Base-by-base conservation (phyloP, 2,797 vertebrate species). In the Myripristis murdjan region DNA sequence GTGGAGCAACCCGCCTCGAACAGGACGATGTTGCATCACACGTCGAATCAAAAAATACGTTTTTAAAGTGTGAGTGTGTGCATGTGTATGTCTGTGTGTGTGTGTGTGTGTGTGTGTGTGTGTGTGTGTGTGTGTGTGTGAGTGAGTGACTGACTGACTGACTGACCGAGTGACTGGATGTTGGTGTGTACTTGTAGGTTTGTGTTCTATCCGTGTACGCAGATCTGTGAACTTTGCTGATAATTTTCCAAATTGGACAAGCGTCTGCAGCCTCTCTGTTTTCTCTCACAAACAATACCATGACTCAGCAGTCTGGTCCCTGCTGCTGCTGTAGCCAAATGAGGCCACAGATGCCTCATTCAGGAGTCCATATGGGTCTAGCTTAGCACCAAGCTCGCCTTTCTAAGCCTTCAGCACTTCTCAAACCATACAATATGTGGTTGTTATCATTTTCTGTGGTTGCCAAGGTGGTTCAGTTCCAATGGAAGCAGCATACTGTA, bases 1-100 rank as follows among this genome's bases (percentile, higher is more conserved):
- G 47, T 65, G 55, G 67, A 60, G 75, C 72, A 15, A 24, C 73
- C 67, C 28, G 26, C 26, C 51, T 26, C 33, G 28, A 47, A 22
- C 35, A 57, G 64, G 49, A 28, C 5, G 6, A 31, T n/a, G 64
- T 61, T 69, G 56, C 59, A 16, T 79, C 69, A 68, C 52, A 57
- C 67, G 57, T 5, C 69, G 58, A 64, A 69, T 66, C 82, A 75
- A 75, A 75, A 20, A 64, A 16, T 47, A 31, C 14, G 18, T 64
- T 63, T 47, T 49, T 10, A 49, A 18, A 82, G 56, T 62, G 0
- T 39, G 23, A 74, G 23, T 59, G 2, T 62, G 41, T 64, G 52
- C 37, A 35, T 57, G 28, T 28, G 66, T 60, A 7, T 33, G 22
- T 44, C 64, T 54, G 51, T 53, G 49, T 56, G 33, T 33, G 43